These are phyloP conservation scores for Cybosia mesomella DNA, from an alignment of 2,888 invertebrate genomes.

Conservation along the genomic window DNA sequence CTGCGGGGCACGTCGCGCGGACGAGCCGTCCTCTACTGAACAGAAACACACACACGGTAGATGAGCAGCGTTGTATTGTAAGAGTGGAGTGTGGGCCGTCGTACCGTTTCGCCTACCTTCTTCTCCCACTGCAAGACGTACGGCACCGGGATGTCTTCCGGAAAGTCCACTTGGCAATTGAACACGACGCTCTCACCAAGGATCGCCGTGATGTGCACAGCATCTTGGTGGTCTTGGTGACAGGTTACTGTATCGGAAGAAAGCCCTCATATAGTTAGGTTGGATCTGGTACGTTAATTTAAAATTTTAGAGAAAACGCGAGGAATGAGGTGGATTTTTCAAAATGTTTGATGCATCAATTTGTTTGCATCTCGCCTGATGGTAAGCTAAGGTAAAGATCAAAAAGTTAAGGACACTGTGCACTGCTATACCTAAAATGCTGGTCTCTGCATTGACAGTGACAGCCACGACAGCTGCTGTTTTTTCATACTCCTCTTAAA, in stretches of 20 bases:
- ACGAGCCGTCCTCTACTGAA: slow-evolving; percentile 86
- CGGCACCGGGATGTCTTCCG: slow-evolving; percentile 97
- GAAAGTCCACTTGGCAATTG: slow-evolving; percentile 99
- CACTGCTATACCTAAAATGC: too few species aligned
- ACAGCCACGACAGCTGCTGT: too few species aligned
- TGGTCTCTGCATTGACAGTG: too few species aligned
- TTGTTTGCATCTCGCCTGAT: too few species aligned
- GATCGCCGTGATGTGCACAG: slow-evolving; percentile 98
- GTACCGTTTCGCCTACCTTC: slow-evolving; percentile 99
- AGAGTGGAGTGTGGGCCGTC: slow-evolving; percentile 89
- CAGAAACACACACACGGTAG: slow-evolving; percentile 86
- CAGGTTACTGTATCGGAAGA: slow-evolving; percentile 87
- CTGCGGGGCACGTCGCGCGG: slow-evolving; percentile 81
- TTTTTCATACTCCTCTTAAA: too few species aligned
- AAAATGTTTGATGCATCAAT: background rate
- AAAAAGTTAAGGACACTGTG: too few species aligned
- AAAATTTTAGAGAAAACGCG: background rate
- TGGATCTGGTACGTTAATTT: background rate
- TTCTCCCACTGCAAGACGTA: slow-evolving; percentile 99
- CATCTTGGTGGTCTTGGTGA: slow-evolving; percentile 96
- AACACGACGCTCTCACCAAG: slow-evolving; percentile 98
- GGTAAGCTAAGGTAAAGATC: too few species aligned
- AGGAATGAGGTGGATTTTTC: background rate
- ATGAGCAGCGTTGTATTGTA: slow-evolving; percentile 87
- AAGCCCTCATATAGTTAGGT: background rate